Evolutionary conservation across 37 sponge, comb jelly and placozoan species (phyloP), one percentile per base, ranked within the genome.

Genomic region (Crambe crambe): DNA sequence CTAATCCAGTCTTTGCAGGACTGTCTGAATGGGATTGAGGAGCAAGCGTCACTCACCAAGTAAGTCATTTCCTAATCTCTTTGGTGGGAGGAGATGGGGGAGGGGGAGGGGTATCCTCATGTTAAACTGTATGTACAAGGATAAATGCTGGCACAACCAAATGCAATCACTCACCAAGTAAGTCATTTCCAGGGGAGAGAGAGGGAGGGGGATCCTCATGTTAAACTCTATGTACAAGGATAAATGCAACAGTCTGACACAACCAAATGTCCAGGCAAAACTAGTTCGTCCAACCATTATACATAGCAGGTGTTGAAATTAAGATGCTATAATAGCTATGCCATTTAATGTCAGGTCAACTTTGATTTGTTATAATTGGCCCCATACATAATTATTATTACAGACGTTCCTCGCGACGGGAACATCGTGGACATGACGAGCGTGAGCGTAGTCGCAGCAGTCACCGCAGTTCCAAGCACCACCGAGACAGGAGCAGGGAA

Each of bases 1-100:
- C 58, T 93, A 66, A 93, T 93, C 61, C 90, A 93, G 62, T 87
- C 90, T 29, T 80, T 93, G 15, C 82, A 86, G 30, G 94, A 93
- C 62, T 93, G 94, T 38, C 74, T 93, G 30, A 58, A 43, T 23
- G 74, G 86, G 4, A 78, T 93, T 26, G 90, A 93, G 60, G 76
- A 86, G 6, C 87, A 89, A 61, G 41, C 62, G 59, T 29, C 64
- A 32, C 37, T 71, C 17, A 42, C 44, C 10, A 76, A 36, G 68
- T 67, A 57, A 43, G 68, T 26, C 36, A 23, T 74, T 58, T 12
- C 8, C 3, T 58, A 18, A 58, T 18, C 21, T 58, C 25, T 12
- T 58, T 4, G 59, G 8, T 18, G 21, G 59, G 21, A 2, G 59
- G 21, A 26, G 18, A 26, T 4, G 5, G 25, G 25, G 30, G 66